Conservation (phyloP, 1,140 invertebrate genomes). For the Muscidifurax raptorellus region DNA sequence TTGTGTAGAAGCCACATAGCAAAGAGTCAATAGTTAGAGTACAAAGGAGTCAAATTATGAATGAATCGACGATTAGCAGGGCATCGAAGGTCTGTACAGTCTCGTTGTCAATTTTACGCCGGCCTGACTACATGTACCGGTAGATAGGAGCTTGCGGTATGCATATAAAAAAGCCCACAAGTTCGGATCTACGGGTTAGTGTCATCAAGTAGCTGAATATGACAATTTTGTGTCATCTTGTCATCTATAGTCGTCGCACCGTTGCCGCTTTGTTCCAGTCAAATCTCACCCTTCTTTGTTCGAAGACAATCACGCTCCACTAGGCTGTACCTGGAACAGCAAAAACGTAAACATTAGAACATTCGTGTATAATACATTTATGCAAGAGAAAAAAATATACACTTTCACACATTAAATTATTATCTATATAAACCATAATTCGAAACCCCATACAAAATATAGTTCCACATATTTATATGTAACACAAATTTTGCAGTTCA, state of each 20-base stretch:
- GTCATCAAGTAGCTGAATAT: constrained; percentile 74
- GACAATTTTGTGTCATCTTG: neutral
- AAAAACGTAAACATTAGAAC: constrained; percentile 33
- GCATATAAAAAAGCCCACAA: constrained; percentile 77
- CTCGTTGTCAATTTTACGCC: constrained; percentile 68
- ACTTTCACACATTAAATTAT: no score
- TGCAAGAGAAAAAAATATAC: no score
- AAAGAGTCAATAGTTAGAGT: neutral
- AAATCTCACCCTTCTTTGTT: neutral
- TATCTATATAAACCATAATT: no score
- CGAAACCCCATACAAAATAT: no score
- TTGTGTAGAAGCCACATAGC: neutral
- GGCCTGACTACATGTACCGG: constrained; percentile 77
- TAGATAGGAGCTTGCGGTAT: constrained; percentile 77
- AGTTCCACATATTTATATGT: no score
- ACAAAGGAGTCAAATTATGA: neutral
- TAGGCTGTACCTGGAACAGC: constrained; percentile 12
- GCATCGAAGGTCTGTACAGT: constrained; percentile 23
- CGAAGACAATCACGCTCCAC: neutral
- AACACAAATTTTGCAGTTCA: no score
- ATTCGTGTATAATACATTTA: neutral
- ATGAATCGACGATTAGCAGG: neutral
- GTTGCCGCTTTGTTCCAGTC: neutral
- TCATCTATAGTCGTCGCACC: neutral
- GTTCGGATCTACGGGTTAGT: constrained; percentile 77